Evolutionary conservation across 1,140 invertebrate species (phyloP).

Genomic region (Caenorhabditis tropicalis): DNA sequence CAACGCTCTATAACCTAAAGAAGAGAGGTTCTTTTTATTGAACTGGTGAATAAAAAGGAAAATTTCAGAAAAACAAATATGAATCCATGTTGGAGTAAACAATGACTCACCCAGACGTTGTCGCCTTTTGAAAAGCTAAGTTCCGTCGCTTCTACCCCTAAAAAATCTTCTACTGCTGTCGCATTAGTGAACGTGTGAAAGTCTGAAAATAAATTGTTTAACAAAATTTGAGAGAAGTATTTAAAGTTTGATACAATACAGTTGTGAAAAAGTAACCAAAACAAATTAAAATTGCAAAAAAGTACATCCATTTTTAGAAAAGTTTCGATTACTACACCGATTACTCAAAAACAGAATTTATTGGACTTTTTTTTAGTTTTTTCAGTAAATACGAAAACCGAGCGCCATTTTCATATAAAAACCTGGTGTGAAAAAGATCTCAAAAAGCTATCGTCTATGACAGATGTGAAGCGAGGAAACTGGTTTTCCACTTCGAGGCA

Average conservation of each 20-base stretch:
- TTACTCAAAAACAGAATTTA: no score
- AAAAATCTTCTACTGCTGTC: not conserved
- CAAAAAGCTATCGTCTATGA: constrained; percentile 3
- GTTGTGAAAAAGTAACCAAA: no score
- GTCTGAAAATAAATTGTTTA: constrained; percentile 3
- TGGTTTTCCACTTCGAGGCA: not conserved
- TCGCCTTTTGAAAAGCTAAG: constrained; percentile 1
- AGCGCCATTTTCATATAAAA: no score
- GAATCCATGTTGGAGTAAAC: not conserved
- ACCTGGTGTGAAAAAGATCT: not conserved
- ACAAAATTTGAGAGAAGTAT: not conserved
- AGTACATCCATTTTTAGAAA: no score
- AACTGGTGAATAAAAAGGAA: no score
- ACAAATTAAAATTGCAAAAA: no score
- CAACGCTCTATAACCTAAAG: not conserved
- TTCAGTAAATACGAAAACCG: no score
- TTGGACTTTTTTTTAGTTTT: no score
- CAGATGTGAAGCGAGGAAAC: not conserved
- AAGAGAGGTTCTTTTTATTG: not conserved
- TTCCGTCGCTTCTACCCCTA: constrained; percentile 15
- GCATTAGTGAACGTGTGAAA: constrained; percentile 21
- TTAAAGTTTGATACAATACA: no score
- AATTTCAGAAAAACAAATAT: not conserved
- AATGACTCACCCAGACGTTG: constrained; percentile 26
- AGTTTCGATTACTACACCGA: no score